Percentiles rank a stretch among this genome's conserved stretches.
Conservation (phyloP, 2,888 invertebrate genomes). For the Megamerina dolium region DNA sequence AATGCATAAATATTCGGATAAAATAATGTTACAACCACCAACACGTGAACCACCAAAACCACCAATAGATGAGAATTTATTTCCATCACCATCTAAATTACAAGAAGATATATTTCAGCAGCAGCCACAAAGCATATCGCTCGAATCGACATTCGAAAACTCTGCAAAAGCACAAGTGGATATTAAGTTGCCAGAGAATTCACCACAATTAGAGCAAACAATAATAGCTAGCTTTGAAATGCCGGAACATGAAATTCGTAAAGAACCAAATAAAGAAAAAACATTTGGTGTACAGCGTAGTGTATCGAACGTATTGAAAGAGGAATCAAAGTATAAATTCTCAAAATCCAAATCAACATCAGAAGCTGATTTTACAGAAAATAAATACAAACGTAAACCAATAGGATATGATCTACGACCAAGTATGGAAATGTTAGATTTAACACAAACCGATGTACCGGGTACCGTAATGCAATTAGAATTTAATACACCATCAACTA, state of each 20-base stretch:
- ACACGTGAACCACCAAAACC: conserved; percentile 30
- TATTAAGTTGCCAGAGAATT: no score
- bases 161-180: conserved; percentile 17
- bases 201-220: no score
- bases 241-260: no score
- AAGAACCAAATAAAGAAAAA: no score
- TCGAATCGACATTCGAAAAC: conserved; percentile 28
- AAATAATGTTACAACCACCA: conserved; percentile 13
- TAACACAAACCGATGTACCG: no score
- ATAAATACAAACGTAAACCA: background rate
- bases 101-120: conserved; percentile 18
- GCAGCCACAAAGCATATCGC: conserved; percentile 19
- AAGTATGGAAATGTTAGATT: no score
- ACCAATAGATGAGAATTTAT: no score
- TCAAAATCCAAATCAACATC: conserved; percentile 4
- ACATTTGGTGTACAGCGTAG: no score
- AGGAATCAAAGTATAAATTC: conserved; percentile 1
- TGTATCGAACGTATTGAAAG: background rate
- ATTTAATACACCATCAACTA: no score
- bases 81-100: background rate
- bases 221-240: no score
- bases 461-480: no score
- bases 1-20: conserved; percentile 9
- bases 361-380: no score
- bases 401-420: conserved; percentile 8